Evolutionary conservation across 2,113 vertebrate species (phyloP).

Genomic region (Meleagris gallopavo): DNA sequence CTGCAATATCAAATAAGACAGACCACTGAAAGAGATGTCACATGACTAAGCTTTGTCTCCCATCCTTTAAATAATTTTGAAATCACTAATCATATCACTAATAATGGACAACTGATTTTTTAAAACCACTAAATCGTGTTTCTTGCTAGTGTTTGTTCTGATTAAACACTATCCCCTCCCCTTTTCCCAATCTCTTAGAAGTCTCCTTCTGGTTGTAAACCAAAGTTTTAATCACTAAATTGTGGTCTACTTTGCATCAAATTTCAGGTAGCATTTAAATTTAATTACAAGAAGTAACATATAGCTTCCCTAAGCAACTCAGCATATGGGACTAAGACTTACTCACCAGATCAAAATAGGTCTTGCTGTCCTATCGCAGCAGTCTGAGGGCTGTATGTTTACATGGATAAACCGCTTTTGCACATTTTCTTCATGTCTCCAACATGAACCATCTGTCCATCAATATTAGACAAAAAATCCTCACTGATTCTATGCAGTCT

Average conservation of each 20-base stretch:
- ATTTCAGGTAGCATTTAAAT: not conserved
- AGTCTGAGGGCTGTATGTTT: not conserved
- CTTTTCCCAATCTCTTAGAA: not conserved
- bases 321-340: not conserved
- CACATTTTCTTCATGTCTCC: not conserved
- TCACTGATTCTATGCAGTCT: not conserved
- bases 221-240: not conserved
- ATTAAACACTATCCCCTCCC: not conserved
- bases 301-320: not conserved
- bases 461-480: not conserved
- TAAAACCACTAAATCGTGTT: not conserved
- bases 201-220: not conserved
- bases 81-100: not conserved
- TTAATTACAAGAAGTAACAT: not conserved
- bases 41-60: rapidly evolving
- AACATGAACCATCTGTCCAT: not conserved
- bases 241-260: not conserved
- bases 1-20: not conserved
- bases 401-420: not conserved
- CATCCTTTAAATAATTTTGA: not conserved
- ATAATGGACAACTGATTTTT: not conserved
- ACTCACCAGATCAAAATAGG: not conserved
- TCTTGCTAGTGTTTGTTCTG: not conserved
- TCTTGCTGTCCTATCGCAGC: not conserved
- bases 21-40: not conserved